Percentiles rank a stretch among this genome's conserved stretches.
Conservation (phyloP, 2,797 vertebrate genomes). For the Hippocampus kuda region DNA sequence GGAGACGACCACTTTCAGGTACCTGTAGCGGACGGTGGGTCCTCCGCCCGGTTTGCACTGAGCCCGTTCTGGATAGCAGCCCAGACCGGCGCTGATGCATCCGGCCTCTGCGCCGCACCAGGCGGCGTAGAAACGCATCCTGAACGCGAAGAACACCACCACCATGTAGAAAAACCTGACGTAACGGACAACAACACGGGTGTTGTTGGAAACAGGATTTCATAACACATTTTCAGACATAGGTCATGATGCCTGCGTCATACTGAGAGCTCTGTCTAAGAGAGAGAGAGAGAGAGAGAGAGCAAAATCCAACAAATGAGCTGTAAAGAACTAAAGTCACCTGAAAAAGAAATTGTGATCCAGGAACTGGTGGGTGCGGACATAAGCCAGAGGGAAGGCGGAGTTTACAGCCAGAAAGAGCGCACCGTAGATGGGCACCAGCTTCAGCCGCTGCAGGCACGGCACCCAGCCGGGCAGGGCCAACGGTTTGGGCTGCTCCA, state of each 20-base stretch:
- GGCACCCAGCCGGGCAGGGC: conserved; percentile 70
- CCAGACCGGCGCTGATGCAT: conserved; percentile 81
- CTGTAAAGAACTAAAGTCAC: conserved; percentile 21
- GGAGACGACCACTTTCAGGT: neutral
- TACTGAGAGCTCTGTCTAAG: no score
- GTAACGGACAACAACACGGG: neutral
- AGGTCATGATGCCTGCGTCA: neutral
- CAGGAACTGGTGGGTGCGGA: conserved; percentile 73
- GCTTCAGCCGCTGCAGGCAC: conserved; percentile 70
- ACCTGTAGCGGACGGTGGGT: conserved; percentile 74
- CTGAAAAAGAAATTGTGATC: conserved; percentile 69
- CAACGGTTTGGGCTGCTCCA: conserved; percentile 68
- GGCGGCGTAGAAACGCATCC: conserved; percentile 88
- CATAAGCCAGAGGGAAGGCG: conserved; percentile 76
- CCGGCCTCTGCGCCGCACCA: conserved; percentile 83
- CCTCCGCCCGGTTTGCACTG: conserved; percentile 78
- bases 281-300: no score
- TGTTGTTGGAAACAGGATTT: no score
- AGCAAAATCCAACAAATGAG: neutral
- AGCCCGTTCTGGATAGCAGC: conserved; percentile 78
- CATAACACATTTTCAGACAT: neutral
- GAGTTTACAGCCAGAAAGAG: conserved; percentile 73
- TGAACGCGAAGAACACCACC: conserved; percentile 80
- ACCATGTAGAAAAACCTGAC: conserved; percentile 83
- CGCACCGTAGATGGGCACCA: conserved; percentile 71